Evolutionary conservation across 30 jellyfish, hydroid and myxozoan genomes (phyloP).

Genomic region (Sanderia malayensis): DNA sequence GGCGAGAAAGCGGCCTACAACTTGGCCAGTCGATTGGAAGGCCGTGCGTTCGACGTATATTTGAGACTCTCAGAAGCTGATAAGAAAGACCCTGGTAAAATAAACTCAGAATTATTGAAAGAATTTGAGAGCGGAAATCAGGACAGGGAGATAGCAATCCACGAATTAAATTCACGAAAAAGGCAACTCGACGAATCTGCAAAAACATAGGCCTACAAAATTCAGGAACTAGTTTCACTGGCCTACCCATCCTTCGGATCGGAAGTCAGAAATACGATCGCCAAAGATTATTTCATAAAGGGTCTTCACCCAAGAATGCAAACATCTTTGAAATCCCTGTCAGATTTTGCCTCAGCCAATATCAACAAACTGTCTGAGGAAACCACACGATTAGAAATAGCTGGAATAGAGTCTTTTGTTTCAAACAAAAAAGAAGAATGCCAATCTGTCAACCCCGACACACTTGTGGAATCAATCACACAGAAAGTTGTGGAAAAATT

Average conservation of each 20-base stretch:
- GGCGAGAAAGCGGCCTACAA: neutral
- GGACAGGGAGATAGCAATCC: too few species aligned
- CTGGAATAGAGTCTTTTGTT: neutral
- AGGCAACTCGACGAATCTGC: neutral
- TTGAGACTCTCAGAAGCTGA: neutral
- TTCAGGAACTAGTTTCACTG: constrained; percentile 1
- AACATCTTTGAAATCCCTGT: neutral
- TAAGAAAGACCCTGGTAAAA: neutral
- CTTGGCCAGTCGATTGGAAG: neutral
- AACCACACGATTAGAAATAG: neutral
- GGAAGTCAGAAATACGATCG: neutral
- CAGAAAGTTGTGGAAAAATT: neutral
- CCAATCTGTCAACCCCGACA: neutral
- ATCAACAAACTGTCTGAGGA: constrained; percentile 1
- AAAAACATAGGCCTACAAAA: neutral
- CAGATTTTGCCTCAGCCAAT: neutral
- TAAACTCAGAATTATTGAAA: neutral
- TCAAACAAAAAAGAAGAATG: neutral
- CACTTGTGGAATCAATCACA: neutral
- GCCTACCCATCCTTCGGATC: neutral
- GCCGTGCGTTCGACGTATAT: constrained; percentile 3
- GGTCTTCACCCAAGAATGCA: constrained; percentile 2
- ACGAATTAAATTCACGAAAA: neutral
- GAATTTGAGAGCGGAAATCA: constrained; percentile 1
- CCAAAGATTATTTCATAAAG: neutral